Percentiles rank a stretch among this genome's conserved stretches.
These are phyloP conservation scores for Cerceris rybyensis DNA, from an alignment of 2,888 invertebrate species.

Conservation along the genomic window DNA sequence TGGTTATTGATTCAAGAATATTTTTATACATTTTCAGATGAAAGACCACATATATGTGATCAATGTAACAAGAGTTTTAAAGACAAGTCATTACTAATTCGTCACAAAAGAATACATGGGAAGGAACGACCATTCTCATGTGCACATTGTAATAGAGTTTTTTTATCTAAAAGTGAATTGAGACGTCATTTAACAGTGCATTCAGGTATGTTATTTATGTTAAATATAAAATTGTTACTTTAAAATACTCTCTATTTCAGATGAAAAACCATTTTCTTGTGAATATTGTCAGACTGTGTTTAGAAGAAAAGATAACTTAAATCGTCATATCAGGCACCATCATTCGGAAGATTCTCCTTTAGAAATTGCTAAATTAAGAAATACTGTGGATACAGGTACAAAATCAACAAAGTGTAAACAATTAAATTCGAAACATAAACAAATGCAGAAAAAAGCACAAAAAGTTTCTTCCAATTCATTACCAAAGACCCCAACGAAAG, in stretches of 20 bases:
- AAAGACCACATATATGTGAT: slow-evolving; percentile 78
- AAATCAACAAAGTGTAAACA: slow-evolving; percentile 32
- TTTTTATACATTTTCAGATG: slow-evolving; percentile 67
- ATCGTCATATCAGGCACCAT: slow-evolving; percentile 89
- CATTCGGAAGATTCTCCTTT: slow-evolving; percentile 83
- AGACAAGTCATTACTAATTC: slow-evolving; percentile 77
- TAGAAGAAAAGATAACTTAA: slow-evolving; percentile 90
- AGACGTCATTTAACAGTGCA: slow-evolving; percentile 80
- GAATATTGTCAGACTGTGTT: slow-evolving; percentile 88
- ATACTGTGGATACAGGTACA: slow-evolving; percentile 24
- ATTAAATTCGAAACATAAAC: slow-evolving; percentile 58
- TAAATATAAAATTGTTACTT: slow-evolving; percentile 12
- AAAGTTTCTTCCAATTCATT: slow-evolving; percentile 22
- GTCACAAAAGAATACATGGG: slow-evolving; percentile 81
- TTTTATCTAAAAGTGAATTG: slow-evolving; percentile 81
- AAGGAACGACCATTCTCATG: slow-evolving; percentile 81
- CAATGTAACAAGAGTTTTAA: slow-evolving; percentile 79
- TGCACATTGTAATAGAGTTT: slow-evolving; percentile 78
- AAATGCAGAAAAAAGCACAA: slow-evolving; percentile 55
- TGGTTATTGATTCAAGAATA: slow-evolving; percentile 5
- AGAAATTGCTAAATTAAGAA: slow-evolving; percentile 29
- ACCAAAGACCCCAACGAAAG: slow-evolving; percentile 56
- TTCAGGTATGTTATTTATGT: slow-evolving; percentile 72
- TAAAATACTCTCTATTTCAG: slow-evolving; percentile 80
- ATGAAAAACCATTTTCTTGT: slow-evolving; percentile 88